Base-by-base conservation (phyloP, 1,140 invertebrate genomes). In the Drosophila guanche region DNA sequence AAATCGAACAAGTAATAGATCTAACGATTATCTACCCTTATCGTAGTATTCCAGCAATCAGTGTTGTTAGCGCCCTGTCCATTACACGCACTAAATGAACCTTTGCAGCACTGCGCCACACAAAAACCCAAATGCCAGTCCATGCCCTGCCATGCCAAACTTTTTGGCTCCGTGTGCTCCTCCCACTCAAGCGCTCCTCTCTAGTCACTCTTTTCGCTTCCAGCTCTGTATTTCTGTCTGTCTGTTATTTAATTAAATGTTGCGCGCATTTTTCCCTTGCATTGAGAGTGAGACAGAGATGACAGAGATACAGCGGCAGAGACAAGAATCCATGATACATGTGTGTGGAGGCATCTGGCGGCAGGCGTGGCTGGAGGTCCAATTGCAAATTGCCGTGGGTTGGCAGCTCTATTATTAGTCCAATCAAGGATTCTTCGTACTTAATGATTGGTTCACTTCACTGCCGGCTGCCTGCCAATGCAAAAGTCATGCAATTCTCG, bases 161-260 rank as follows among this genome's bases (percentile, higher is more conserved):
- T n/a, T n/a, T n/a, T n/a, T n/a, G n/a, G n/a, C n/a, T n/a, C n/a
- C n/a, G n/a, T n/a, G 3, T 20, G 0, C 29, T 8, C 29, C 3
- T 33, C 33, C 8, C 12, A 10, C 45, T 57, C 29, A 0, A 0
- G 16, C 45, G 16, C 23, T 23, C 23, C 53, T 40, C 41, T 55
- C 41, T 20, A 16, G 40, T 10, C 53, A 12, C 6, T 16, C 22
- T 16, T 60, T 60, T 60, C 67, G 51, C 51, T 45, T 8, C 29
- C 7, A 61, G 29, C 33, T 37, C 10, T 46, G 50, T 29, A 10
- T 29, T 45, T 16, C 58, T 53, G 53, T 20, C 54, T 54, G 70
- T 70, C 58, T 67, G 70, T 57, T 85, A 86, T 85, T 85, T 85
- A 85, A 85, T 85, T 85, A 85, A 85, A 86, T 81, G 65, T 77